Evolutionary conservation across 2,888 invertebrate species (phyloP).

Genomic region (Agapostemon virescens): DNA sequence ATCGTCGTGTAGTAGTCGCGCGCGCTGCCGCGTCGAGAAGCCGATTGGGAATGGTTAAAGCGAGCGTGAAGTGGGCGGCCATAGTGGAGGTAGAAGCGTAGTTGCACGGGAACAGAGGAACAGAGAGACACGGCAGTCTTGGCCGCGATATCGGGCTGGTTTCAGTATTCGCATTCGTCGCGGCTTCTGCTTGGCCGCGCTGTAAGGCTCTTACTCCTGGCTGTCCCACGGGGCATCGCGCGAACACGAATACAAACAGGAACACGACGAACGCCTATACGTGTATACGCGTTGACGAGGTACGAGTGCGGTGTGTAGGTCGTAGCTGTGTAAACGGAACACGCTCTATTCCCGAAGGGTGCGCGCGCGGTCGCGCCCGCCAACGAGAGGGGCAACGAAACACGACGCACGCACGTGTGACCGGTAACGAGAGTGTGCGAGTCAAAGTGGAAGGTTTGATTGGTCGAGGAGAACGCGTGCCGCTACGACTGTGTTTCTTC

Average conservation of each 20-base stretch:
- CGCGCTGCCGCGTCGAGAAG: constrained; percentile 51
- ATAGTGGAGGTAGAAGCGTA: constrained; percentile 34
- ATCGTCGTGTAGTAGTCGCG: constrained; percentile 45
- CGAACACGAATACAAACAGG: neutral
- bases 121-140: constrained; percentile 13
- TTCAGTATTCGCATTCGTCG: constrained; percentile 41
- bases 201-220: constrained; percentile 5
- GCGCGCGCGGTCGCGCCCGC: neutral
- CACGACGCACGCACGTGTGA: constrained; percentile 61
- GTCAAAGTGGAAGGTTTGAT: constrained; percentile 56
- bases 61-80: constrained; percentile 52
- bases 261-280: neutral
- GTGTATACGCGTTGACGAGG: neutral
- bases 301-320: neutral
- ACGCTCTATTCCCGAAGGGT: neutral
- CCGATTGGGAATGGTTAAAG: constrained; percentile 58
- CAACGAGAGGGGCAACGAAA: constrained; percentile 19
- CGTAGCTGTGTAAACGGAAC: constrained; percentile 10
- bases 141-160: constrained; percentile 23
- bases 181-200: constrained; percentile 41
- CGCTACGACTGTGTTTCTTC: constrained; percentile 58
- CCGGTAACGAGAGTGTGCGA: constrained; percentile 52
- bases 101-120: constrained; percentile 16
- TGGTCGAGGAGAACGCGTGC: constrained; percentile 62
- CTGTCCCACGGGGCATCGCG: constrained; percentile 9